Percentiles rank a stretch among this genome's conserved stretches.
Evolutionary conservation across 23 tunicate species (phyloP).

Genomic region (Pegea sp.): DNA sequence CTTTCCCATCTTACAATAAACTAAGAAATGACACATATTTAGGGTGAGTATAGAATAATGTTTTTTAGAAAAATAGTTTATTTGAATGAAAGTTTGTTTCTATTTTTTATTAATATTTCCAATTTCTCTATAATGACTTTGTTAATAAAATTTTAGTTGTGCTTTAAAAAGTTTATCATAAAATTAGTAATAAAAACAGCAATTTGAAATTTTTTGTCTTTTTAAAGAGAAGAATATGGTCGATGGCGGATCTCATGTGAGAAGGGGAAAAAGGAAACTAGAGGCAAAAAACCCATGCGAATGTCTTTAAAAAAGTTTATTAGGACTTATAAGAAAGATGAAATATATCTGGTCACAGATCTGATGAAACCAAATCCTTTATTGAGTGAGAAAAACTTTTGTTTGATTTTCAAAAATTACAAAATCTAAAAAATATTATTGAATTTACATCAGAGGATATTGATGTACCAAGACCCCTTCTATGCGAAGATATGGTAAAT

Average conservation of each 20-base stretch:
- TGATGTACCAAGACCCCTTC: neutral
- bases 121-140: too few relatives aligned
- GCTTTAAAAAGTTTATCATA: too few relatives aligned
- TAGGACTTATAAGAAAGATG: neutral
- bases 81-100: too few relatives aligned
- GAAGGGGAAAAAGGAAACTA: neutral
- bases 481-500: neutral
- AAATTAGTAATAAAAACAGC: too few relatives aligned
- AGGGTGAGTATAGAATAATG: too few relatives aligned
- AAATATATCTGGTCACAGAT: neutral
- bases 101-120: too few relatives aligned
- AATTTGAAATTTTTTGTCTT: too few relatives aligned
- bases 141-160: too few relatives aligned
- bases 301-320: neutral
- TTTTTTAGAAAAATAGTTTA: too few relatives aligned
- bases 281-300: neutral
- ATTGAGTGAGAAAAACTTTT: neutral
- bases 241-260: neutral
- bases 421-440: too few relatives aligned
- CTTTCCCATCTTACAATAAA: constrained; percentile 13
- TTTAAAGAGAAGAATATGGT: neutral
- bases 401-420: too few relatives aligned
- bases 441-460: neutral
- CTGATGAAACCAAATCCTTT: neutral
- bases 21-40: constrained; percentile 26